phyloP scores from a whole-genome alignment of 2,113 vertebrate genomes.

The Silurus asotus region DNA sequence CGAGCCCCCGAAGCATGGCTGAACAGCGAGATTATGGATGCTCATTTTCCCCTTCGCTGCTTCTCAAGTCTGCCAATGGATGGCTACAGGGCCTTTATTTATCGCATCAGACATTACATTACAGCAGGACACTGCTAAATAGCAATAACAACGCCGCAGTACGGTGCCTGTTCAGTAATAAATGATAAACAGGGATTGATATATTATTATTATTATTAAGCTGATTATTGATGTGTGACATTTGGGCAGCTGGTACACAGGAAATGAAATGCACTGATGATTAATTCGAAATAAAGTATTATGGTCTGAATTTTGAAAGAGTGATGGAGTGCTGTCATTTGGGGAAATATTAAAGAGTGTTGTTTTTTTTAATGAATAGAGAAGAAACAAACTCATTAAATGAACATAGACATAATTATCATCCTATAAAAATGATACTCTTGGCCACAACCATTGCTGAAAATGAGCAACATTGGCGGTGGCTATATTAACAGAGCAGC shows the following conservation, averaged over 20 bases:
- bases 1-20: constrained; percentile 14
- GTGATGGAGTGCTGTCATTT: background rate
- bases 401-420: background rate
- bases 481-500: background rate
- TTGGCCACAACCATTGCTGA: background rate
- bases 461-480: background rate
- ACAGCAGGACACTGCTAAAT: constrained; percentile 5
- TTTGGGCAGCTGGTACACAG: background rate
- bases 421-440: background rate
- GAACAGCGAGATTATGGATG: constrained; percentile 26
- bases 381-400: background rate
- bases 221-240: background rate
- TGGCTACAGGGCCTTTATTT: background rate
- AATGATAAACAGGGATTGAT: background rate
- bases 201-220: background rate
- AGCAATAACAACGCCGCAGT: background rate
- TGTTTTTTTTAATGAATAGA: background rate
- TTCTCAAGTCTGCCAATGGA: background rate
- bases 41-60: constrained; percentile 36
- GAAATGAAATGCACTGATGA: background rate
- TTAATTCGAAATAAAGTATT: background rate
- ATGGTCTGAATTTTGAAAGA: background rate
- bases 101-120: background rate
- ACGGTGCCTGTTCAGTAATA: background rate
- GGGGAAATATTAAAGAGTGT: background rate